A percentile compares a stretch with the other conserved stretches of the same genome.
These are phyloP conservation scores for Hyperoodon ampullatus DNA, from an alignment of 2,113 vertebrate species.

Conservation along the genomic window DNA sequence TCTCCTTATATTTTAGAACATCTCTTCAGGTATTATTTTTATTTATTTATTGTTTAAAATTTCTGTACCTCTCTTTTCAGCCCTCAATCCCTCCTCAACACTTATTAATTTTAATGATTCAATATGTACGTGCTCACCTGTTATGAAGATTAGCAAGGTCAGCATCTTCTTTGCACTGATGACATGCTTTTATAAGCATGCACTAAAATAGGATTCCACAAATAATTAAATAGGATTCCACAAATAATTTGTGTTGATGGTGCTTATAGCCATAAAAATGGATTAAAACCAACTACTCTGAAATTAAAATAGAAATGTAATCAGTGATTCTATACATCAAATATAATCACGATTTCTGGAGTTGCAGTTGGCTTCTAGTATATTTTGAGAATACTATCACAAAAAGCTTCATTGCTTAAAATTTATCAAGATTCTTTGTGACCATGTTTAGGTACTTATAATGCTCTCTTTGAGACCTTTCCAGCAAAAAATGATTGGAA, in stretches of 20 bases:
- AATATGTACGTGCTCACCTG: not conserved
- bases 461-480: not conserved
- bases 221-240: not conserved
- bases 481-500: not conserved
- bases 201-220: not conserved
- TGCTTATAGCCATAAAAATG: not conserved
- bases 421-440: not conserved
- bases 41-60: not conserved
- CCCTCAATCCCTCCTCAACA: not conserved
- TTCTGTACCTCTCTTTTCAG: not conserved
- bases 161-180: not conserved
- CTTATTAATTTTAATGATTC: not conserved
- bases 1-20: not conserved
- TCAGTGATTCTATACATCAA: not conserved
- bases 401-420: not conserved
- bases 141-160: not conserved
- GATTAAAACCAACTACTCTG: not conserved
- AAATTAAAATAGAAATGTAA: constrained; percentile 15
- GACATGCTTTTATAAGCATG: not conserved
- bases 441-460: not conserved
- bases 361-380: not conserved
- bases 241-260: not conserved
- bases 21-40: not conserved
- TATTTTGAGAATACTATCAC: not conserved
- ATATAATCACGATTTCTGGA: not conserved